A percentile compares a stretch with the other conserved stretches of the same genome.
phyloP scores from a whole-genome alignment of 2,888 invertebrate genomes.

The Bugulina stolonifera region DNA sequence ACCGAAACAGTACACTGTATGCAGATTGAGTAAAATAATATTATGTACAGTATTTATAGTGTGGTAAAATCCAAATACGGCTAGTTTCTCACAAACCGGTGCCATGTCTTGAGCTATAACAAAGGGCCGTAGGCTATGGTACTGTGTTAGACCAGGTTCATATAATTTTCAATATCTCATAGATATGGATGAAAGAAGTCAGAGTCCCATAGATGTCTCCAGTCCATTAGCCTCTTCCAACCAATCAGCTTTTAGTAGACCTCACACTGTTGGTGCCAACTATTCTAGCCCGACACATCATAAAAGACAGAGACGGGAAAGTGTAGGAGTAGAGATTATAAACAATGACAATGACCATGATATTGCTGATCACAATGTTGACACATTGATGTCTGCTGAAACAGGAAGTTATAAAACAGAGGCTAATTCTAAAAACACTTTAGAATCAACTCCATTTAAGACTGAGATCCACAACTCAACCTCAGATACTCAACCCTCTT shows the following conservation, averaged over 20 bases:
- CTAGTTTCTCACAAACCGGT: too few species aligned
- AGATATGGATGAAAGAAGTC: background rate
- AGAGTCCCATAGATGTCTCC: constrained; percentile 18
- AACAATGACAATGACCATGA: background rate
- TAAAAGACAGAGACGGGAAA: background rate
- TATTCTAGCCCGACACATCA: background rate
- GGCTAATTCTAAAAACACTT: background rate
- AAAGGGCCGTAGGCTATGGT: too few species aligned
- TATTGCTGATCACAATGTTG: background rate
- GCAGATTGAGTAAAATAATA: too few species aligned
- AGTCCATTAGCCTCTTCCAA: background rate
- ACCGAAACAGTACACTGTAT: too few species aligned
- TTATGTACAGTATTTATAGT: too few species aligned
- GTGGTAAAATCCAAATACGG: too few species aligned
- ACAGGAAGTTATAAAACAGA: background rate
- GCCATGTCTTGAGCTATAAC: too few species aligned
- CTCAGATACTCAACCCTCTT: background rate
- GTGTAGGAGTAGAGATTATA: background rate
- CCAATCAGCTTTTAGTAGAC: background rate
- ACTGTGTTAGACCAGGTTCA: too few species aligned
- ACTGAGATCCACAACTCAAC: background rate
- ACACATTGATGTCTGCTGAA: background rate
- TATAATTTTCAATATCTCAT: too few species aligned
- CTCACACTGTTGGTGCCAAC: background rate
- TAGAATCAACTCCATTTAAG: background rate